Base-by-base conservation (phyloP, 2,888 invertebrate genomes). In the Lysandra bellargus region DNA sequence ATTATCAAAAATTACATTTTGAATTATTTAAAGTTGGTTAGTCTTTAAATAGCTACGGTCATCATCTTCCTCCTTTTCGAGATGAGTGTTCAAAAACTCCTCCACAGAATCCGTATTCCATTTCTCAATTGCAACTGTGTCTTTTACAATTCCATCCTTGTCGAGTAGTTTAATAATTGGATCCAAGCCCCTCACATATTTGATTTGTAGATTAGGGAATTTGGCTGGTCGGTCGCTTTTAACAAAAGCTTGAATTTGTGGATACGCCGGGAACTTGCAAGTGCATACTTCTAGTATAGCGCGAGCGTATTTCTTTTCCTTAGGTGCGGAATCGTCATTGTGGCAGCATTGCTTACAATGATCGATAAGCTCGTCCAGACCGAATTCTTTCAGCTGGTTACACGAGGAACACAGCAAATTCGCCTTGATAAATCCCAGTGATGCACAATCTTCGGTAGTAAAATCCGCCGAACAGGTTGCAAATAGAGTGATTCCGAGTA, bases 51-150 rank as follows among this genome's bases (percentile, higher is more conserved):
- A 96, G 87, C 95, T 94, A 69, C 85, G 89, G 82, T 94, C 93
- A 82, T 95, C 95, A 79, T 96, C 95, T 72, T 95, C 95, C 82
- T 95, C 95, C 79, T 95, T 95, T 53, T 95, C 95, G 83, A 99
- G 95, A 95, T 98, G 97, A 60, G 98, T 98, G 84, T 97, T 97
- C 83, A 99, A 96, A 93, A 99, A 99, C 90, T 99, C 99, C 88
- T 98, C 98, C 3, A 99, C 98, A 0, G 99, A 98, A 91, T 99
- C 99, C 0, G 99, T 99, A 90, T 99, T 98, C 99, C 99, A 99
- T 88, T 99, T 99, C 85, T 99, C 98, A 87, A 99, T 99, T 78
- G 99, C 99, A 49, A 99, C 96, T 37, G 97, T 96, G 88, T 99
- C 98, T 88, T 96, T 96, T 1, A 98, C 96, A 87, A 97, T 97